These are phyloP conservation scores for Xerus inauris DNA, from an alignment of 2,113 vertebrate species.

Conservation along the genomic window DNA sequence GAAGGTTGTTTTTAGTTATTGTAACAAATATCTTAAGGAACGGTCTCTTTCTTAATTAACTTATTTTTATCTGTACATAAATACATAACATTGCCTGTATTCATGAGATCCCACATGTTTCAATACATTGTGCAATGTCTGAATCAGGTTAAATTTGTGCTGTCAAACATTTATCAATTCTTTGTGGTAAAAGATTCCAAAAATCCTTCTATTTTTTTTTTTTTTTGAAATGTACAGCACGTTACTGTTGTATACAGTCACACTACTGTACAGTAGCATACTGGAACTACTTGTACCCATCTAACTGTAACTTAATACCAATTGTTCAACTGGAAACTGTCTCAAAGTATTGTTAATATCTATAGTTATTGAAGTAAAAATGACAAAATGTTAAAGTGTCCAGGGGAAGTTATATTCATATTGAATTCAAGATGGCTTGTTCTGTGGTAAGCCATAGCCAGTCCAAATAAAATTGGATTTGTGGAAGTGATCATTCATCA, in stretches of 20 bases:
- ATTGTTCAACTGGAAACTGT: background rate
- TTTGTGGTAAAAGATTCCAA: background rate
- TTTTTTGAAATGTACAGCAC: background rate
- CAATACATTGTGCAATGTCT: background rate
- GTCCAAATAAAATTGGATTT: background rate
- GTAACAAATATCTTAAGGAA: background rate
- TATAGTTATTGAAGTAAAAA: constrained; percentile 34
- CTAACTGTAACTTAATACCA: no score
- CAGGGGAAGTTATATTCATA: background rate
- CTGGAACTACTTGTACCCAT: background rate
- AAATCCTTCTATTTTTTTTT: background rate
- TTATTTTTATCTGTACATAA: background rate
- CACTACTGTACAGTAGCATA: background rate
- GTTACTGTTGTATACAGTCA: background rate
- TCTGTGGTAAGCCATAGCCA: background rate
- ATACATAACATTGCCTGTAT: background rate
- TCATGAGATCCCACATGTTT: background rate
- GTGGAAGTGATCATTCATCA: constrained; percentile 7
- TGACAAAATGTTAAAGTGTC: constrained; percentile 1
- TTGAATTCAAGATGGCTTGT: constrained; percentile 3
- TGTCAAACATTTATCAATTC: background rate
- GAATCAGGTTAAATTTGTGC: background rate
- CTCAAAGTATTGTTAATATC: background rate
- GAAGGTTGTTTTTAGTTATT: constrained; percentile 9
- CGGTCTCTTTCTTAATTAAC: background rate